Conservation (phyloP, 2,113 vertebrate species). For the Charadrius vociferus region DNA sequence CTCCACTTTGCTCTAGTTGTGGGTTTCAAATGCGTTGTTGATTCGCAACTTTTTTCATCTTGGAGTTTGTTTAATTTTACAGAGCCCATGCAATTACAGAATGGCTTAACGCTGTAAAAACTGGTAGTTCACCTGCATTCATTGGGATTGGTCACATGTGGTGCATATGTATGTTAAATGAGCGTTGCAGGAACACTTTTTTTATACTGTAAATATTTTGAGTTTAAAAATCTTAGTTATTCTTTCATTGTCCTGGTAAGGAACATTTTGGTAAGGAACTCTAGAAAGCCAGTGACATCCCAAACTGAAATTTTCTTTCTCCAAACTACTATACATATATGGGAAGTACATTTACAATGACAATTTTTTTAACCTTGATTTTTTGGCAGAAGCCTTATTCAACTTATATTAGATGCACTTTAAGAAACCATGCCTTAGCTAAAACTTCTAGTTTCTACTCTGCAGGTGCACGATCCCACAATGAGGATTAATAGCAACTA, state of each 20-base stretch:
- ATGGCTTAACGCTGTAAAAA: neutral
- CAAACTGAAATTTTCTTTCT: neutral
- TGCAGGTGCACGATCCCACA: neutral
- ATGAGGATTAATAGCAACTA: fast-evolving
- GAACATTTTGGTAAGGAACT: neutral
- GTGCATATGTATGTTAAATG: fast-evolving
- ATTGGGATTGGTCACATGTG: neutral
- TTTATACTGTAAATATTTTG: neutral
- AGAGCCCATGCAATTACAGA: fast-evolving
- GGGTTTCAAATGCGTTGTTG: fast-evolving
- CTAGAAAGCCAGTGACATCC: neutral
- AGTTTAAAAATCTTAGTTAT: neutral
- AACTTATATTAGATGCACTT: neutral
- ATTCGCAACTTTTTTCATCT: neutral
- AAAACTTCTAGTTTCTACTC: neutral
- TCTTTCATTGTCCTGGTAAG: neutral
- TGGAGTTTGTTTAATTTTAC: neutral
- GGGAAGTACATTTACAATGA: neutral
- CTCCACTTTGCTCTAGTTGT: fast-evolving
- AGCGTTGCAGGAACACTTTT: neutral
- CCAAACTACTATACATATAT: fast-evolving
- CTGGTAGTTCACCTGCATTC: neutral
- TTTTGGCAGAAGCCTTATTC: neutral
- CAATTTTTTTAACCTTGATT: neutral
- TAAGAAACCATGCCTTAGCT: neutral